Conservation (phyloP, 2,797 vertebrate genomes). For the Lutjanus campechanus region DNA sequence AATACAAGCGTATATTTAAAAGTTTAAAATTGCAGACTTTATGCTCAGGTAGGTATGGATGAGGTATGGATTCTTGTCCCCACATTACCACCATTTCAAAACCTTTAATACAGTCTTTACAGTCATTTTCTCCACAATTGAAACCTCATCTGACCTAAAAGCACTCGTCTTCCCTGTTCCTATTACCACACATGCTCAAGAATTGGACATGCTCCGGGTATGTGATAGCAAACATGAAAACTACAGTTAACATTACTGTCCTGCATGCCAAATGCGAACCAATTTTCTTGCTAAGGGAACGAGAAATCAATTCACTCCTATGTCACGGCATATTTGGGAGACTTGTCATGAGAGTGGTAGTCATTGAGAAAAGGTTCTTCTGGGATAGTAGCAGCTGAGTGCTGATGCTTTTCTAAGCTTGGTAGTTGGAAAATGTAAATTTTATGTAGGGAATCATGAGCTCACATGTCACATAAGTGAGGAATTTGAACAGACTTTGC, state of each 20-base stretch:
- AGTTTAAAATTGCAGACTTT: no score
- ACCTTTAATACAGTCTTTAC: not conserved
- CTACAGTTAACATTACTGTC: conserved; percentile 10
- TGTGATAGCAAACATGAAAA: conserved; percentile 17
- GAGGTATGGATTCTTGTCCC: no score
- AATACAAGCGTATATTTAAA: no score
- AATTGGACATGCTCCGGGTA: conserved; percentile 5
- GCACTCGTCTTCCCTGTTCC: not conserved
- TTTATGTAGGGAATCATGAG: not conserved
- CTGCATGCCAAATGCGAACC: conserved; percentile 21
- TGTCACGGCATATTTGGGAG: not conserved
- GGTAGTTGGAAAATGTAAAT: conserved; percentile 7
- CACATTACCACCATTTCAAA: not conserved
- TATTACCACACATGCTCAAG: conserved; percentile 7
- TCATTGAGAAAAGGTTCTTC: conserved; percentile 17
- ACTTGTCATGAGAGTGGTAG: conserved; percentile 12
- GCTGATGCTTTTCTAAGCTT: not conserved
- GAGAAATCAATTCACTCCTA: conserved; percentile 36
- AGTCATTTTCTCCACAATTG: not conserved
- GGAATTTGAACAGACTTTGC: not conserved
- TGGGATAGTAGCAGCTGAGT: not conserved
- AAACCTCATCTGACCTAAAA: conserved; percentile 26
- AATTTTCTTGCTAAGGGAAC: conserved; percentile 1
- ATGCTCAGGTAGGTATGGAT: no score
- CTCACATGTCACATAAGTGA: not conserved